Conservation (phyloP, 2,888 invertebrate genomes). For the Trichogramma dendrolimi region DNA sequence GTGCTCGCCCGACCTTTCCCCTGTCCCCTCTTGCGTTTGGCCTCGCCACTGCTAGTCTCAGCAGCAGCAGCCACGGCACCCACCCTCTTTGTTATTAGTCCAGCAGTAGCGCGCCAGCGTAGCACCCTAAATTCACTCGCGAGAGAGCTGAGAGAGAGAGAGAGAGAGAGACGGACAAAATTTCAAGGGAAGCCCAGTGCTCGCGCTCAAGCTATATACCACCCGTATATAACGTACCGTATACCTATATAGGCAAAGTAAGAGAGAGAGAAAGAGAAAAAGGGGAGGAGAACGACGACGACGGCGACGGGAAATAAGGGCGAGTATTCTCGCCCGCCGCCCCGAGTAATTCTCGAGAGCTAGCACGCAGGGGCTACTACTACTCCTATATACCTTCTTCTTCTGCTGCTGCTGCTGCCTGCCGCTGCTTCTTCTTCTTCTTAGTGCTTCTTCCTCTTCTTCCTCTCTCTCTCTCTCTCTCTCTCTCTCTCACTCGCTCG, state of each 20-base stretch:
- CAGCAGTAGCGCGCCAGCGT: slow-evolving; percentile 6
- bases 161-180: slow-evolving; percentile 1
- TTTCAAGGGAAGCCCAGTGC: not conserved
- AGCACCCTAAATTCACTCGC: slow-evolving; percentile 28
- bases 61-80: not conserved
- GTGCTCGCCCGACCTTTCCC: not conserved
- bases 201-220: not conserved
- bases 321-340: not conserved
- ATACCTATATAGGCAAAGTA: slow-evolving; percentile 25
- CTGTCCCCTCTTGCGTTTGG: not conserved
- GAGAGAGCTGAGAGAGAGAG: slow-evolving; percentile 4
- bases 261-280: slow-evolving; percentile 23
- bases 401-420: slow-evolving; percentile 19
- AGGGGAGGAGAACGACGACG: slow-evolving; percentile 11
- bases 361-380: slow-evolving; percentile 26
- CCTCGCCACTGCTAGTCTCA: not conserved
- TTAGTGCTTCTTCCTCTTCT: slow-evolving; percentile 1
- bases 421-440: slow-evolving; percentile 13
- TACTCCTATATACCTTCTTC: not conserved
- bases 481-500: slow-evolving; percentile 15
- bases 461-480: slow-evolving; percentile 21
- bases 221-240: not conserved
- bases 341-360: slow-evolving; percentile 5
- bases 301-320: slow-evolving; percentile 20
- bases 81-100: slow-evolving; percentile 27